Percentiles rank a stretch among this genome's conserved stretches.
These are phyloP conservation scores for Origma solitaria DNA, from an alignment of 2,113 vertebrate species.

Conservation along the genomic window DNA sequence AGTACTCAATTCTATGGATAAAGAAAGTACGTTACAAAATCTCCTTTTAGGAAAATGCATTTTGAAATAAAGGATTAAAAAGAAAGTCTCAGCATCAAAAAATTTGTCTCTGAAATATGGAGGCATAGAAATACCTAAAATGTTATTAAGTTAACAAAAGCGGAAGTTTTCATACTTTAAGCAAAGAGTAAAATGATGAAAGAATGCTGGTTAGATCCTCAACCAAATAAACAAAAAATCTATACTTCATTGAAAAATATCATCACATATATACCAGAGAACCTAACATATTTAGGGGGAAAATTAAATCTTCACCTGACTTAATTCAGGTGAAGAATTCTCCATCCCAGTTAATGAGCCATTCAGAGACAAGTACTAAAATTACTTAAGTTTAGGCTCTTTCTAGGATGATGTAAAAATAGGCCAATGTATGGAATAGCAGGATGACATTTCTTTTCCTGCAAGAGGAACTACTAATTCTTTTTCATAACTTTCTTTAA, in stretches of 20 bases:
- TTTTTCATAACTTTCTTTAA: neutral
- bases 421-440: neutral
- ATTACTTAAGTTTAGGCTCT: neutral
- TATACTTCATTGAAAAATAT: neutral
- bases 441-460: neutral
- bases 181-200: neutral
- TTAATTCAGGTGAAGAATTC: neutral
- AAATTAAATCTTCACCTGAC: neutral
- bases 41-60: neutral
- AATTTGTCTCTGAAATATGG: neutral
- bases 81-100: neutral
- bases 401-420: neutral
- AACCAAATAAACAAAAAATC: neutral
- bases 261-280: neutral
- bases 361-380: neutral
- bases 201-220: neutral
- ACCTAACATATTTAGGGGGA: neutral
- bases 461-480: neutral
- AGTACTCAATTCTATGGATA: neutral
- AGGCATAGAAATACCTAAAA: neutral
- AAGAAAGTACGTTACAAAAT: neutral
- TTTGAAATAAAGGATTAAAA: neutral
- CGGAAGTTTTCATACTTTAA: neutral
- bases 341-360: neutral
- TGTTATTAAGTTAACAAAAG: neutral